Conservation (phyloP, 2,888 invertebrate genomes). For the Alviniconcha strummeri region DNA sequence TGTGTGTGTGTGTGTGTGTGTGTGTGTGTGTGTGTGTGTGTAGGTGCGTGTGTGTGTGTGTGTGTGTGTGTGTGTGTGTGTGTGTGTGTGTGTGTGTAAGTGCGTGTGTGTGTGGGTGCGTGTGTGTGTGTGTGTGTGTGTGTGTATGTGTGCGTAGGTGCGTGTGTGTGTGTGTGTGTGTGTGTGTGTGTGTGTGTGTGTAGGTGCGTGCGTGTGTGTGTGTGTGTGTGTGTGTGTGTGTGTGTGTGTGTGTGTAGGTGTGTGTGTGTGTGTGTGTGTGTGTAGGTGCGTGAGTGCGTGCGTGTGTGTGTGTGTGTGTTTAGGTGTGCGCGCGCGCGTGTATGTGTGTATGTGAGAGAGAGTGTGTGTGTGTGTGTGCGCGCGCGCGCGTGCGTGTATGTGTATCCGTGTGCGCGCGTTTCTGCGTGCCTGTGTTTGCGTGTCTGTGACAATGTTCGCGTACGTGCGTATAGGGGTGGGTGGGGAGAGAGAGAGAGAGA, state of each 20-base stretch:
- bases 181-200: background rate
- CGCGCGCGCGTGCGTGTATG: no score
- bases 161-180: background rate
- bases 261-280: background rate
- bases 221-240: background rate
- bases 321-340: background rate
- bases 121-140: background rate
- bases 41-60: background rate
- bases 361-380: no score
- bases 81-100: background rate
- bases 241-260: slow-evolving; percentile 3
- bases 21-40: background rate
- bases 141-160: background rate
- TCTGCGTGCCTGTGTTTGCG: no score
- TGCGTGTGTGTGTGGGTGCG: background rate
- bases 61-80: background rate
- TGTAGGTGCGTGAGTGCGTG: background rate
- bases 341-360: background rate
- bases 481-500: no score
- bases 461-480: no score
- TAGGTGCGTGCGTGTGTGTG: background rate
- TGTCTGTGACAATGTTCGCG: no score
- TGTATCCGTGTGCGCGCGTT: no score
- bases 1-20: no score
- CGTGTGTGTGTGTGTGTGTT: background rate